phyloP scores from a whole-genome alignment of 1,140 invertebrate genomes.

The Aplysia californica region DNA sequence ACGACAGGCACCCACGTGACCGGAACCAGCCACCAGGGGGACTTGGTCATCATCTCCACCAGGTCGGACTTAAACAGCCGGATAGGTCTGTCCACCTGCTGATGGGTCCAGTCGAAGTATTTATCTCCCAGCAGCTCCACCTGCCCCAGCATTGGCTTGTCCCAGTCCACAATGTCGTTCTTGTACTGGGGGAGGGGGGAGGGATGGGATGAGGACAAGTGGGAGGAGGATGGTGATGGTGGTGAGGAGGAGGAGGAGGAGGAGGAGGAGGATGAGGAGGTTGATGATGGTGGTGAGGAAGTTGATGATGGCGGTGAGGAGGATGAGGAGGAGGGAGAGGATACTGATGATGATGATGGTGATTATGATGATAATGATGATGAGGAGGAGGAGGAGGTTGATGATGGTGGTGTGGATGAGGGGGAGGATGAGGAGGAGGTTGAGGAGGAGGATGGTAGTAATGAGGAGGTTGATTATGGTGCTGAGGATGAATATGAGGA shows the following conservation, averaged over 20 bases:
- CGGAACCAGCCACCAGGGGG: slow-evolving; percentile 68
- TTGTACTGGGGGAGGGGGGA: too few relatives aligned
- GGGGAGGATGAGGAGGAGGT: too few relatives aligned
- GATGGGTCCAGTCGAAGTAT: slow-evolving; percentile 70
- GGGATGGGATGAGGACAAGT: too few relatives aligned
- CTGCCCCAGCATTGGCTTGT: slow-evolving; percentile 63
- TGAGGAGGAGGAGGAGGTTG: neutral
- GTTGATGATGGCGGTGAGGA: too few relatives aligned
- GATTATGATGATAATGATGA: neutral
- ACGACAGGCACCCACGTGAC: slow-evolving; percentile 67
- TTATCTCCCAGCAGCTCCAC: slow-evolving; percentile 62
- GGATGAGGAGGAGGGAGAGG: too few relatives aligned
- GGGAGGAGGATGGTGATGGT: too few relatives aligned
- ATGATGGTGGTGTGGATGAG: too few relatives aligned
- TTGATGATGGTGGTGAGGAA: too few relatives aligned
- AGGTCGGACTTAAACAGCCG: slow-evolving; percentile 67
- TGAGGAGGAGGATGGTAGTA: neutral
- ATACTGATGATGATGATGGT: too few relatives aligned
- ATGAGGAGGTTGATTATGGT: neutral
- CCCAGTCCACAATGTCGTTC: slow-evolving; percentile 65
- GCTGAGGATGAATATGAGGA: neutral
- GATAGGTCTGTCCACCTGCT: slow-evolving; percentile 66
- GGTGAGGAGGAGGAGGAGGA: too few relatives aligned
- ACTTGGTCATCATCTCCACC: slow-evolving; percentile 65
- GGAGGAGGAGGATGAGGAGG: too few relatives aligned